phyloP scores from a whole-genome alignment of 2,888 invertebrate genomes.

The Globia sparganii region DNA sequence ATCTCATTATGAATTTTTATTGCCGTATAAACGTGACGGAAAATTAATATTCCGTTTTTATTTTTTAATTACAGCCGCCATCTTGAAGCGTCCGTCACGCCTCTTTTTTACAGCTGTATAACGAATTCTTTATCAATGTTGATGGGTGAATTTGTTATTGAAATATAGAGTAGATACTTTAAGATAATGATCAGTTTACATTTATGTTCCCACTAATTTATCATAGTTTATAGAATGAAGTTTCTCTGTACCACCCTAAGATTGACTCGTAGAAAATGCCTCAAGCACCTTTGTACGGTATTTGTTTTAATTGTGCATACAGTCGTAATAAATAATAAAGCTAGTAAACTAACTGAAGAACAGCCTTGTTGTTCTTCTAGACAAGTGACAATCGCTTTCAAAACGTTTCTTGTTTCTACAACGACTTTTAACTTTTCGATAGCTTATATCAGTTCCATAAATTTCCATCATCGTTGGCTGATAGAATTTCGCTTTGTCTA shows the following conservation, averaged over 20 bases:
- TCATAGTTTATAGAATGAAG: not conserved
- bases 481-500: too few species aligned
- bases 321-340: not conserved
- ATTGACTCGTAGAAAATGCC: not conserved
- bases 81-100: constrained; percentile 72
- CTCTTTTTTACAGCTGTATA: constrained; percentile 63
- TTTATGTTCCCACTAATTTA: not conserved
- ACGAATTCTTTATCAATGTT: constrained; percentile 29
- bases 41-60: constrained; percentile 68
- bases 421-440: too few species aligned
- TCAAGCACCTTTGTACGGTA: not conserved
- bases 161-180: not conserved
- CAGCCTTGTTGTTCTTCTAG: too few species aligned
- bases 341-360: not conserved
- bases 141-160: constrained; percentile 6
- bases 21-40: constrained; percentile 68
- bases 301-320: not conserved
- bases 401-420: too few species aligned
- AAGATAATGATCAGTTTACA: not conserved
- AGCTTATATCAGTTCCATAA: too few species aligned
- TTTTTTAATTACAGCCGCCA: constrained; percentile 75
- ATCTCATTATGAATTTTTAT: constrained; percentile 64
- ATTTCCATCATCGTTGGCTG: too few species aligned
- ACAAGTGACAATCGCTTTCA: too few species aligned
- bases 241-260: not conserved